These are phyloP conservation scores for Drosophila melanocephala DNA, from an alignment of 2,888 invertebrate species.

Conservation along the genomic window DNA sequence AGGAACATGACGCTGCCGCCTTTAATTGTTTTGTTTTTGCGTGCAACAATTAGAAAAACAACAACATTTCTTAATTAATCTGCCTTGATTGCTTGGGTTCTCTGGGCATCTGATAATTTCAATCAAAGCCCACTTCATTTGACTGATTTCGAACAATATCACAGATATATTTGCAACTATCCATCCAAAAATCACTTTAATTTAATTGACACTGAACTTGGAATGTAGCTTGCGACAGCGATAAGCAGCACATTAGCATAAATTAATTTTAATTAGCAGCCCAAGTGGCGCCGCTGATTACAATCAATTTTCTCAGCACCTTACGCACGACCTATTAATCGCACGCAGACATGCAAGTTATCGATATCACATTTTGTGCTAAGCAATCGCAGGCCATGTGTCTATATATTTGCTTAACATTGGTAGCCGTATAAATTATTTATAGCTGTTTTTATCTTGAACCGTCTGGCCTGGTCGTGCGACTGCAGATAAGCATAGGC, in stretches of 20 bases:
- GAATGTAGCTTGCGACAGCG: conserved; percentile 15
- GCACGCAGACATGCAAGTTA: conserved; percentile 1
- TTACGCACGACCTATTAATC: background rate
- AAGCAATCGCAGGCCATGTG: background rate
- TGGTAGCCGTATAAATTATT: background rate
- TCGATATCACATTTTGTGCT: conserved; percentile 15
- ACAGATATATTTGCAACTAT: background rate
- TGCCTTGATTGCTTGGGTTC: conserved; percentile 47
- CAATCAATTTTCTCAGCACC: conserved; percentile 31
- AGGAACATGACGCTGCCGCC: conserved; percentile 34
- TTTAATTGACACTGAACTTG: conserved; percentile 55
- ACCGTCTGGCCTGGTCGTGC: conserved; percentile 14
- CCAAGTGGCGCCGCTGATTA: conserved; percentile 19
- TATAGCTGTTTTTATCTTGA: conserved; percentile 16
- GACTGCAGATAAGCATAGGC: conserved; percentile 10
- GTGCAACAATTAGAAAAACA: conserved; percentile 16
- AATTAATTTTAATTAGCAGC: conserved; percentile 58
- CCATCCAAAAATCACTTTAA: conserved; percentile 9
- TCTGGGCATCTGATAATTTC: background rate
- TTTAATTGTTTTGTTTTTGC: conserved; percentile 71
- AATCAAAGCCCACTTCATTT: conserved; percentile 16
- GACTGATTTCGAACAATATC: background rate
- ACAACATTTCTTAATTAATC: conserved; percentile 39
- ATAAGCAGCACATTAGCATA: conserved; percentile 35
- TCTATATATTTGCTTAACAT: background rate